Evolutionary conservation across 92 coral and sea anemone species (phyloP).

Genomic region (Zoanthus sociatus): DNA sequence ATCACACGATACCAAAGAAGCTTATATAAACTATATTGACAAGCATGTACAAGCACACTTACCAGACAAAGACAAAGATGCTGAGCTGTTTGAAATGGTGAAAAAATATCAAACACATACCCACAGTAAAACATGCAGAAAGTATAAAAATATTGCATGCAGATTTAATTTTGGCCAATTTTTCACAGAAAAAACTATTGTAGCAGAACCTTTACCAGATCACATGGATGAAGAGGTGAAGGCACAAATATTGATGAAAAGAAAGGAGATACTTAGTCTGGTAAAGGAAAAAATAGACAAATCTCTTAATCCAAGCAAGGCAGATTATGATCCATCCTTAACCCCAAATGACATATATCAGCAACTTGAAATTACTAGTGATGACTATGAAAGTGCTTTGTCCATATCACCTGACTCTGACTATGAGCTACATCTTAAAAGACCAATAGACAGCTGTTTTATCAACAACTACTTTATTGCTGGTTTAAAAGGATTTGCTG

Average conservation of each 20-base stretch:
- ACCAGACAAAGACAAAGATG: conserved; percentile 59
- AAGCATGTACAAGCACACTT: conserved; percentile 17
- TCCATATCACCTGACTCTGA: background rate
- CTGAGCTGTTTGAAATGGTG: conserved; percentile 54
- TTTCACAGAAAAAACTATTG: conserved; percentile 72
- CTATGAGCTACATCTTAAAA: background rate
- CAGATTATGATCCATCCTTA: background rate
- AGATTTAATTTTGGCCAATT: conserved; percentile 82
- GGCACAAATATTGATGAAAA: conserved; percentile 4
- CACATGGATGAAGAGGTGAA: conserved; percentile 64
- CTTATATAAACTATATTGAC: conserved; percentile 11
- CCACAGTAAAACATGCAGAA: conserved; percentile 49
- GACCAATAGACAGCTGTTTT: background rate
- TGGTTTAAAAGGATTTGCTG: too few species aligned
- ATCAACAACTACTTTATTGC: too few species aligned
- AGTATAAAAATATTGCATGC: conserved; percentile 53
- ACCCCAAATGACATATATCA: background rate
- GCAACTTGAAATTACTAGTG: background rate
- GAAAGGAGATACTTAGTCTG: too few species aligned
- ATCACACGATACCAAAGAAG: background rate
- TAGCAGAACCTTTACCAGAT: conserved; percentile 73
- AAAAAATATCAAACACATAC: conserved; percentile 66
- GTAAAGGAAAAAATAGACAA: conserved; percentile 66
- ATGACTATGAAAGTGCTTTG: background rate
- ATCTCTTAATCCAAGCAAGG: background rate